These are phyloP conservation scores for Mantis religiosa DNA, from an alignment of 2,888 invertebrate genomes.

Conservation along the genomic window DNA sequence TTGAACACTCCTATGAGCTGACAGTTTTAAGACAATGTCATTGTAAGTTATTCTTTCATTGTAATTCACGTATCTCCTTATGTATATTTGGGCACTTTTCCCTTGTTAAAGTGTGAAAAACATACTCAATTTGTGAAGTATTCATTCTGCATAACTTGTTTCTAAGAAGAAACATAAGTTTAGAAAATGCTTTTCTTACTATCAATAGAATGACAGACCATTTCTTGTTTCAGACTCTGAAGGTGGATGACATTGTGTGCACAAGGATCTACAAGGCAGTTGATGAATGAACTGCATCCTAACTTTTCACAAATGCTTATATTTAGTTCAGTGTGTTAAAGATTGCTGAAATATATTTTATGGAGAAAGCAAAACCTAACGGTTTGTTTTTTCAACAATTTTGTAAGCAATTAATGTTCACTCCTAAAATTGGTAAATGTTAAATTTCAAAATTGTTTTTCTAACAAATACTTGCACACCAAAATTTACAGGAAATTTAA, in stretches of 20 bases:
- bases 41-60: no score
- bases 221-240: constrained; percentile 58
- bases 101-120: no score
- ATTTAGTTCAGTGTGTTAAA: background rate
- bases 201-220: no score
- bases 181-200: no score
- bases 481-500: background rate
- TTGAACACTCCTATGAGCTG: no score
- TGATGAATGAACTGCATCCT: constrained; percentile 1
- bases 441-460: background rate
- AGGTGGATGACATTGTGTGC: constrained; percentile 66
- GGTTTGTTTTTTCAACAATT: background rate
- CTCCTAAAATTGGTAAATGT: background rate
- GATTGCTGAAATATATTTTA: background rate
- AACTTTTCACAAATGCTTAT: background rate
- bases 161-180: no score
- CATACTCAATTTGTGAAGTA: no score
- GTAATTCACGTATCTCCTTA: no score
- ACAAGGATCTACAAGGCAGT: constrained; percentile 66
- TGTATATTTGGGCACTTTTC: no score
- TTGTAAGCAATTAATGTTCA: background rate
- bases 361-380: background rate
- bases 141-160: no score
- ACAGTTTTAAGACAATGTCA: no score
- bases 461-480: background rate